These are phyloP conservation scores for Limnephilus lunatus DNA, from an alignment of 2,888 invertebrate species.

Conservation along the genomic window DNA sequence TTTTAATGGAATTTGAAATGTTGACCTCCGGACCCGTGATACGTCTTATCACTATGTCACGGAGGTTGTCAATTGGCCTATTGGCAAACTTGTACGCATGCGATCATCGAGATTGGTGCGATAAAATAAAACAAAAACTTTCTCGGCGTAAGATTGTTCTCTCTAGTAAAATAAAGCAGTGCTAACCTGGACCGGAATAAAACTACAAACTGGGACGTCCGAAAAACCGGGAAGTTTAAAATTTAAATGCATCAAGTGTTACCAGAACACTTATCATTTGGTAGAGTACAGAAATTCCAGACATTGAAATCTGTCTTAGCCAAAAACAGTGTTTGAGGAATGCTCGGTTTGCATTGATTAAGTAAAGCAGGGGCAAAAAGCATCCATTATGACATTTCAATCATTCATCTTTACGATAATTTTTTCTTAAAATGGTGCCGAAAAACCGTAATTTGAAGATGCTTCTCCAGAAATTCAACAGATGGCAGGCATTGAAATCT, in stretches of 20 bases:
- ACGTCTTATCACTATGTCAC: not conserved
- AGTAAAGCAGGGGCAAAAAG: not conserved
- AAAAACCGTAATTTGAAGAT: not conserved
- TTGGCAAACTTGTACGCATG: not conserved
- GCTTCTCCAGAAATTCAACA: not conserved
- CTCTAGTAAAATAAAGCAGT: not conserved
- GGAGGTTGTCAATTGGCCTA: not conserved
- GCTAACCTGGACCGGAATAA: not conserved
- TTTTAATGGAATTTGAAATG: not conserved
- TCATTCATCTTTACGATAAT: no score
- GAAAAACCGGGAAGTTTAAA: not conserved
- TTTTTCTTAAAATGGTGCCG: not conserved
- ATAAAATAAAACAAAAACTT: not conserved
- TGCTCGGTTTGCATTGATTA: not conserved
- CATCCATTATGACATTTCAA: no score
- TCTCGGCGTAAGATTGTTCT: not conserved
- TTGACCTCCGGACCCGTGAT: not conserved
- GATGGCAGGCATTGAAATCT: not conserved
- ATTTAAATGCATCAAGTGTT: not conserved
- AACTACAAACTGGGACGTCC: not conserved
- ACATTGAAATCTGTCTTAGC: not conserved
- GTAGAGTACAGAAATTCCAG: not conserved
- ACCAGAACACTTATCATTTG: not conserved
- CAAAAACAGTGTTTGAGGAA: not conserved
- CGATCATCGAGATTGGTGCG: not conserved